Percentiles rank a stretch among this genome's conserved stretches.
Conservation (phyloP, 2,113 vertebrate species). For the Pyrgilauda ruficollis region DNA sequence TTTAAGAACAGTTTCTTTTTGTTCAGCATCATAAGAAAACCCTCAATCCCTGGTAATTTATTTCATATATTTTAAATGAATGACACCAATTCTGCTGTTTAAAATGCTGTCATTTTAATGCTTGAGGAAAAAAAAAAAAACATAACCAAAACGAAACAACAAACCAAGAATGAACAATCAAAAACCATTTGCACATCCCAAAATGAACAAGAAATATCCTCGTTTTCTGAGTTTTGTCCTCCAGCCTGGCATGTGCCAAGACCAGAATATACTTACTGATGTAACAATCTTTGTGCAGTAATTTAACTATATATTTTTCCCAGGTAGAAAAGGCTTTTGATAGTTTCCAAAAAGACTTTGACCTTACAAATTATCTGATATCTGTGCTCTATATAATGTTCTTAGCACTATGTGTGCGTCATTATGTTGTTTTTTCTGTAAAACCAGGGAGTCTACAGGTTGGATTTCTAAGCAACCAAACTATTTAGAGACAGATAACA, state of each 20-base stretch:
- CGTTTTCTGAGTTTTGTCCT: neutral
- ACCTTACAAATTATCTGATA: neutral
- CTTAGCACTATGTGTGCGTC: neutral
- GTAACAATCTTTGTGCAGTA: fast-evolving
- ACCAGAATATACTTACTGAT: no score
- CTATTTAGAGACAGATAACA: neutral
- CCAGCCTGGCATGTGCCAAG: neutral
- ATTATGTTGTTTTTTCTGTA: neutral
- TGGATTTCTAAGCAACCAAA: neutral
- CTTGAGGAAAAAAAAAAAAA: neutral
- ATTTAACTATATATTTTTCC: neutral
- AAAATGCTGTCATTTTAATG: neutral
- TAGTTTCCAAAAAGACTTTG: neutral
- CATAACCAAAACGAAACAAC: neutral
- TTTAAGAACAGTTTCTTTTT: neutral
- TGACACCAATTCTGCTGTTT: neutral
- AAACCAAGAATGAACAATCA: neutral
- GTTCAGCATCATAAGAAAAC: neutral
- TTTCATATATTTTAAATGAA: neutral
- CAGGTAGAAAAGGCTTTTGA: neutral
- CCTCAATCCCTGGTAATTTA: neutral
- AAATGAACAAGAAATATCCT: neutral
- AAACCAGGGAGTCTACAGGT: neutral
- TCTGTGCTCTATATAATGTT: neutral
- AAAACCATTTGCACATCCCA: neutral